These are phyloP conservation scores for Rhodophaea formosa DNA, from an alignment of 2,888 invertebrate genomes.

Conservation along the genomic window DNA sequence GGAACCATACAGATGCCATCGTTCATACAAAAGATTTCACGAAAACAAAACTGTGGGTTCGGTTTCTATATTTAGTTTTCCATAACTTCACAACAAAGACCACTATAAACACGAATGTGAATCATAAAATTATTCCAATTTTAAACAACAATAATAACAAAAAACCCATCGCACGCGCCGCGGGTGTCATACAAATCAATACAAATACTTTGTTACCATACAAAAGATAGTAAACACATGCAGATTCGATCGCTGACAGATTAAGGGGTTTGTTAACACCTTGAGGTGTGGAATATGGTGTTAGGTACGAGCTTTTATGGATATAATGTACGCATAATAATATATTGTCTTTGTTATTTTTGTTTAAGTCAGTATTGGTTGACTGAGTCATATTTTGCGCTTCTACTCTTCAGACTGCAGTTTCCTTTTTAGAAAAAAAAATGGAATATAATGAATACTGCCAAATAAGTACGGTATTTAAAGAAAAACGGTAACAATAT, in stretches of 20 bases:
- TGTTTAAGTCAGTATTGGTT: background rate
- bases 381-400: background rate
- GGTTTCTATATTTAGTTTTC: background rate
- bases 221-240: constrained; percentile 37
- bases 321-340: background rate
- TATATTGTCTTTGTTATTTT: constrained; percentile 3
- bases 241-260: constrained; percentile 34
- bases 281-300: constrained; percentile 11
- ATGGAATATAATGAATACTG: no score
- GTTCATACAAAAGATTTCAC: no score
- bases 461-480: no score
- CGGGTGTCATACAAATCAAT: constrained; percentile 22
- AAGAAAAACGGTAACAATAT: no score
- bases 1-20: no score
- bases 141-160: constrained; percentile 10
- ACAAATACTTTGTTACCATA: constrained; percentile 28
- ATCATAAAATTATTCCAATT: constrained; percentile 15
- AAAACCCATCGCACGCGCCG: constrained; percentile 14
- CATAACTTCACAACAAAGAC: background rate
- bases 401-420: no score
- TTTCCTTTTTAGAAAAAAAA: no score
- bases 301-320: background rate
- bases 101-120: constrained; percentile 1
- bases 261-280: constrained; percentile 32
- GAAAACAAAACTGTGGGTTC: no score